A percentile compares a stretch with the other conserved stretches of the same genome.
phyloP scores from a whole-genome alignment of 2,113 vertebrate species.

The Campylorhamphus procurvoides region DNA sequence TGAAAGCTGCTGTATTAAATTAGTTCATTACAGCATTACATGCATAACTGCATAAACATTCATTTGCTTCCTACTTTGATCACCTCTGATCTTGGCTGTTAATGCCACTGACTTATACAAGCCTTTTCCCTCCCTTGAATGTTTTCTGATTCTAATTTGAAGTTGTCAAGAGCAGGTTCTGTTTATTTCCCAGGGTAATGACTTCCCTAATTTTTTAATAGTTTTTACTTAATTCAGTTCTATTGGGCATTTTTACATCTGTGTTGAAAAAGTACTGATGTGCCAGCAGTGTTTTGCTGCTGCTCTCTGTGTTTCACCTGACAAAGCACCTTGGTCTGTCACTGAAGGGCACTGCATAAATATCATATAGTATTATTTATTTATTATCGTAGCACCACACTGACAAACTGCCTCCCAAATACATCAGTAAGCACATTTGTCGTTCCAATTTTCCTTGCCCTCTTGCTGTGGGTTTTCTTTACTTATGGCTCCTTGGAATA shows the following conservation, averaged over 20 bases:
- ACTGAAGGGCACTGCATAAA: background rate
- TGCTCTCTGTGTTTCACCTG: background rate
- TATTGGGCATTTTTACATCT: background rate
- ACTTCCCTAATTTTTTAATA: background rate
- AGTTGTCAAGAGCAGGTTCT: background rate
- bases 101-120: background rate
- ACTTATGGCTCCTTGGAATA: background rate
- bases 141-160: background rate
- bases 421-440: background rate
- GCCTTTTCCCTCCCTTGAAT: background rate
- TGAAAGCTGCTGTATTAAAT: slow-evolving; percentile 28
- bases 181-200: background rate
- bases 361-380: background rate
- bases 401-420: background rate
- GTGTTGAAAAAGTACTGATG: background rate
- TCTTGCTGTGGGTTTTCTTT: background rate
- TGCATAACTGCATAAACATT: slow-evolving; percentile 16
- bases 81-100: slow-evolving; percentile 10
- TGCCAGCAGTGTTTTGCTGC: background rate
- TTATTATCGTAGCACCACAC: background rate
- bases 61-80: slow-evolving; percentile 19
- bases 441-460: background rate
- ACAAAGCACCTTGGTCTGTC: slow-evolving; percentile 4
- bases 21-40: slow-evolving; percentile 14
- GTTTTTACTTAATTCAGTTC: background rate